A percentile compares a stretch with the other conserved stretches of the same genome.
Evolutionary conservation across 1,140 invertebrate species (phyloP).

Genomic region (Drosophila jambulina): DNA sequence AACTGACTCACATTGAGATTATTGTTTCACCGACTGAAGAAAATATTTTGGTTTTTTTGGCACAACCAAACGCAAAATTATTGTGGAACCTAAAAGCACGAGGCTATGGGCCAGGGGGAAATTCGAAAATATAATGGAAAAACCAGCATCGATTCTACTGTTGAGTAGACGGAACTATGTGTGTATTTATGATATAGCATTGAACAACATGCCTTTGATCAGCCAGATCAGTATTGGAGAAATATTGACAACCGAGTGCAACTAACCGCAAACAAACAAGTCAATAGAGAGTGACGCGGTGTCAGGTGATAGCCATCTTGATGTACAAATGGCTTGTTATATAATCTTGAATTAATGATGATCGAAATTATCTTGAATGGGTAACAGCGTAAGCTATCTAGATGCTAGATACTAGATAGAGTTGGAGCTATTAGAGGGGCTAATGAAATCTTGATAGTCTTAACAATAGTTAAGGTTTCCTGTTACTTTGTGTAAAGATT

Average conservation of each 20-base stretch:
- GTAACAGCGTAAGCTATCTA: background rate
- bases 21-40: conserved; percentile 11
- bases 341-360: conserved; percentile 21
- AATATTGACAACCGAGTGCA: conserved; percentile 12
- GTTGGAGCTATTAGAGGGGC: background rate
- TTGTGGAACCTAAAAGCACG: conserved; percentile 8
- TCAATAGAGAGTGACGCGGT: conserved; percentile 12
- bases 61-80: conserved; percentile 2
- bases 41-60: conserved; percentile 4
- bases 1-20: conserved; percentile 15
- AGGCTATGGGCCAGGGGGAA: background rate
- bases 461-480: background rate
- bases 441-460: conserved; percentile 5
- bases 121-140: conserved; percentile 7
- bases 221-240: background rate
- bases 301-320: conserved; percentile 33
- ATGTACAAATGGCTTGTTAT: conserved; percentile 14
- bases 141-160: background rate
- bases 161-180: conserved; percentile 1
- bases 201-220: conserved; percentile 28
- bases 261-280: conserved; percentile 38
- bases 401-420: background rate
- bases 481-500: background rate
- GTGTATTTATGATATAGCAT: conserved; percentile 5
- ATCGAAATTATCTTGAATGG: conserved; percentile 7